A percentile compares a stretch with the other conserved stretches of the same genome.
These are phyloP conservation scores for Hyla sarda DNA, from an alignment of 2,113 vertebrate genomes.

Conservation along the genomic window DNA sequence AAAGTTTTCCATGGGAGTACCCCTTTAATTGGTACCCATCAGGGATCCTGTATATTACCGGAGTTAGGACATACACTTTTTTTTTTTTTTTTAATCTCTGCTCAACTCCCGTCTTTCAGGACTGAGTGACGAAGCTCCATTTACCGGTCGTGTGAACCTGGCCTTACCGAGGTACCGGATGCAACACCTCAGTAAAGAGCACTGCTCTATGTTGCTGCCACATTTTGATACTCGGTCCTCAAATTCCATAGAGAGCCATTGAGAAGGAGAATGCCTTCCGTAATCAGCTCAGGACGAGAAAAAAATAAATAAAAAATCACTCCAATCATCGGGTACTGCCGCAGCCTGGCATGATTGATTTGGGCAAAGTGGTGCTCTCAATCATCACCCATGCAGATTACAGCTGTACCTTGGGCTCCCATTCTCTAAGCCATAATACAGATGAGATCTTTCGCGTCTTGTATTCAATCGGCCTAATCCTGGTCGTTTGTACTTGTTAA, in stretches of 20 bases:
- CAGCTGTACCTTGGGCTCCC: constrained; percentile 18
- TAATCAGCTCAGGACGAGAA: constrained; percentile 19
- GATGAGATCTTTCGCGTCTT: constrained; percentile 56
- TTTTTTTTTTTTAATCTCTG: no score
- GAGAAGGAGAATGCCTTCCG: background rate
- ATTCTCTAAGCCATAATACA: constrained; percentile 44
- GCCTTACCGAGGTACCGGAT: no score
- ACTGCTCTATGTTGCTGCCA: background rate
- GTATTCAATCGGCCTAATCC: constrained; percentile 50
- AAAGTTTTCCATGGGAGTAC: no score
- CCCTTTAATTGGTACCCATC: no score
- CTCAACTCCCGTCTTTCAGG: no score
- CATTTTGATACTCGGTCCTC: background rate
- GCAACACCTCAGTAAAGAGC: background rate
- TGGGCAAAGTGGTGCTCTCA: constrained; percentile 24
- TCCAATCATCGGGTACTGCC: constrained; percentile 10
- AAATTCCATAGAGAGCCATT: background rate
- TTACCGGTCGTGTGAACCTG: no score
- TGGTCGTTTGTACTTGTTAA: constrained; percentile 56
- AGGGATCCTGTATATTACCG: no score
- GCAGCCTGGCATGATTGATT: constrained; percentile 46
- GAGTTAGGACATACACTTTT: no score
- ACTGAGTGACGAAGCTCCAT: no score
- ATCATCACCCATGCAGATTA: constrained; percentile 33
- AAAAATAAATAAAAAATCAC: constrained; percentile 30